Evolutionary conservation across 2,888 invertebrate species (phyloP).

Genomic region (Andrena trimmerana): DNA sequence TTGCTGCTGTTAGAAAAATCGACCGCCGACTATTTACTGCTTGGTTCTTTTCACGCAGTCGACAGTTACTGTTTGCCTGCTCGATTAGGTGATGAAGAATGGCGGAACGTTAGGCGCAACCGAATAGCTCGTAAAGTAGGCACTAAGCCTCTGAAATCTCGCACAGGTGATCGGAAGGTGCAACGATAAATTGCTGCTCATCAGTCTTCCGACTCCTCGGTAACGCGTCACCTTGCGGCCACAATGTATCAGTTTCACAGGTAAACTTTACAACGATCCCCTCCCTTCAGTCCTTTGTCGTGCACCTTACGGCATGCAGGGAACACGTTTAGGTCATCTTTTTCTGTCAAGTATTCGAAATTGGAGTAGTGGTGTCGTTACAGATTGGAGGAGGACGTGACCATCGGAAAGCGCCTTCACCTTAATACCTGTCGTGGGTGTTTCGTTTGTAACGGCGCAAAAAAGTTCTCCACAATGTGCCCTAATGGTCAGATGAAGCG

Average conservation of each 20-base stretch:
- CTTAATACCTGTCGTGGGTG: background rate
- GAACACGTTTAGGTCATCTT: background rate
- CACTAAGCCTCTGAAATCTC: conserved; percentile 64
- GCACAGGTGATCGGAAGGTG: conserved; percentile 82
- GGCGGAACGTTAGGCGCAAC: conserved; percentile 67
- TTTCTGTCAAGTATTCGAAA: background rate
- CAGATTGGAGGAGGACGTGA: background rate
- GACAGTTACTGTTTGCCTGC: conserved; percentile 16
- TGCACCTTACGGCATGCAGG: conserved; percentile 17
- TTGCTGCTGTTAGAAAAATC: background rate
- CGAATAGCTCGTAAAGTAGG: conserved; percentile 55
- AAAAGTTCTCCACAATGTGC: too few relatives aligned
- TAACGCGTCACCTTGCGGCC: conserved; percentile 63
- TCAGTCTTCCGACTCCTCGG: conserved; percentile 79
- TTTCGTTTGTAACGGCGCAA: too few relatives aligned
- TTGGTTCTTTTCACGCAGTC: conserved; percentile 7
- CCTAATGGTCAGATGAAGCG: too few relatives aligned
- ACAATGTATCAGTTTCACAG: conserved; percentile 75
- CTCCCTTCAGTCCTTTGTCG: conserved; percentile 29
- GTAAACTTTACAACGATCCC: conserved; percentile 71
- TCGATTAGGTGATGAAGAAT: conserved; percentile 63
- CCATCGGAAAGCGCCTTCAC: background rate
- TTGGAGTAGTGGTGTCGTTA: background rate
- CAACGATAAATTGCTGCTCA: conserved; percentile 80
- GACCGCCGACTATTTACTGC: conserved; percentile 14